These are phyloP conservation scores for Nebria salina DNA, from an alignment of 2,888 invertebrate species.

Conservation along the genomic window DNA sequence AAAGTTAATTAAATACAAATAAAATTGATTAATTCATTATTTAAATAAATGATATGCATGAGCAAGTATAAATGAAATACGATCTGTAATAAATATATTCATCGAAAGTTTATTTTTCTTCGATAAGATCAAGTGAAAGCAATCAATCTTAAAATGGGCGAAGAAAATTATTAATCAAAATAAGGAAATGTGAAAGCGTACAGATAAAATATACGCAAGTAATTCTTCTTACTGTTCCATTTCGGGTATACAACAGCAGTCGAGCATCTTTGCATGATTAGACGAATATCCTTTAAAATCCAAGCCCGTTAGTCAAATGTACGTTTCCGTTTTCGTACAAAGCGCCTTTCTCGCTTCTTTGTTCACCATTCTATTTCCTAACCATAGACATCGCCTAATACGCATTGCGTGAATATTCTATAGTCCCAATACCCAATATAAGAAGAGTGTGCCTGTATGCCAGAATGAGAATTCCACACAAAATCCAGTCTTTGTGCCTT, in stretches of 20 bases:
- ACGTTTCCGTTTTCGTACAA: constrained; percentile 29
- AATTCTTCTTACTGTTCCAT: not conserved
- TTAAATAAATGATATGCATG: not conserved
- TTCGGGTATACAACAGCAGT: not conserved
- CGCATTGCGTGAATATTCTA: constrained; percentile 28
- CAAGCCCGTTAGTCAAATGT: constrained; percentile 31
- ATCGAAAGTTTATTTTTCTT: not conserved
- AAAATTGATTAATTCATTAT: not conserved
- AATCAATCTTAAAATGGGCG: not conserved
- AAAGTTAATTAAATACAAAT: not conserved
- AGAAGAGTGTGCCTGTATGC: constrained; percentile 6
- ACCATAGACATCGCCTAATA: constrained; percentile 21
- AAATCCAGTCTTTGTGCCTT: constrained; percentile 33
- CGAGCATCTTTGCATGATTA: constrained; percentile 2
- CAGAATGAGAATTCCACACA: constrained; percentile 14
- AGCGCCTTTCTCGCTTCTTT: constrained; percentile 23
- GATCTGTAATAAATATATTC: not conserved
- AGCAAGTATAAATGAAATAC: not conserved
- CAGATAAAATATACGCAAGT: not conserved
- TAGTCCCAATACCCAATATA: constrained; percentile 9
- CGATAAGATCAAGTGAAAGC: not conserved
- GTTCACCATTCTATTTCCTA: constrained; percentile 33
- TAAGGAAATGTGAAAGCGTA: not conserved
- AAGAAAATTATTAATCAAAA: not conserved
- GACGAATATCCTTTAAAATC: constrained; percentile 18